These are phyloP conservation scores for Rosalia funebris DNA, from an alignment of 2,888 invertebrate genomes.

Conservation along the genomic window DNA sequence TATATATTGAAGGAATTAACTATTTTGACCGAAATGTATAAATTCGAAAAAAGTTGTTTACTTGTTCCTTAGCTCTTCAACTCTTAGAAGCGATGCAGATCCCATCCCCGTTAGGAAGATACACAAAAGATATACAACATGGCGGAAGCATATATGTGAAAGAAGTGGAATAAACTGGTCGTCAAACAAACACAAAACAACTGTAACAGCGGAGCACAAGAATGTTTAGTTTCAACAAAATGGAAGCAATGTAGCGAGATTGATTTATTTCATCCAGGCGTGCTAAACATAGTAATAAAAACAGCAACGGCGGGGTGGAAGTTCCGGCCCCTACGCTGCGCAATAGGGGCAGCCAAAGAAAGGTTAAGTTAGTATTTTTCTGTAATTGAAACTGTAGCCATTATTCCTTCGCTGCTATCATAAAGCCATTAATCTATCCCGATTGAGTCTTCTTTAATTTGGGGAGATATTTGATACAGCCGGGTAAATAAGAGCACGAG, in stretches of 20 bases:
- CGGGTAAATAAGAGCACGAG: conserved; percentile 20
- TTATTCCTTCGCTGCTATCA: conserved; percentile 37
- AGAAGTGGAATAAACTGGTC: conserved; percentile 31
- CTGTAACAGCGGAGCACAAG: conserved; percentile 30
- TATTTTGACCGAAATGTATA: no score
- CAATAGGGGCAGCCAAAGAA: neutral
- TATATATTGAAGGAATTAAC: no score
- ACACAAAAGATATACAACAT: neutral
- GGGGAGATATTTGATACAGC: conserved; percentile 35
- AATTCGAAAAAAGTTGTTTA: no score
- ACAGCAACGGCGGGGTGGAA: neutral
- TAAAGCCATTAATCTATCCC: conserved; percentile 40
- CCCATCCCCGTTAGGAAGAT: no score
- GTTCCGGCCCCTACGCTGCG: neutral
- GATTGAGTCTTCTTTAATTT: conserved; percentile 34
- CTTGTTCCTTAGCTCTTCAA: no score
- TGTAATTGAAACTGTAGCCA: conserved; percentile 43
- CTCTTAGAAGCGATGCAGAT: no score
- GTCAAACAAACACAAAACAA: conserved; percentile 32
- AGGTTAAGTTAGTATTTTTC: conserved; percentile 23
- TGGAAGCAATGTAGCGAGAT: conserved; percentile 40
- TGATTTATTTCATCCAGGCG: conserved; percentile 40
- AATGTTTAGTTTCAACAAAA: conserved; percentile 41
- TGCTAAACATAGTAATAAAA: conserved; percentile 43
- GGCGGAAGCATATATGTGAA: neutral